Percentiles rank a stretch among this genome's conserved stretches.
These are phyloP conservation scores for Phrynocephalus forsythii DNA, from an alignment of 2,797 vertebrate species.

Conservation along the genomic window DNA sequence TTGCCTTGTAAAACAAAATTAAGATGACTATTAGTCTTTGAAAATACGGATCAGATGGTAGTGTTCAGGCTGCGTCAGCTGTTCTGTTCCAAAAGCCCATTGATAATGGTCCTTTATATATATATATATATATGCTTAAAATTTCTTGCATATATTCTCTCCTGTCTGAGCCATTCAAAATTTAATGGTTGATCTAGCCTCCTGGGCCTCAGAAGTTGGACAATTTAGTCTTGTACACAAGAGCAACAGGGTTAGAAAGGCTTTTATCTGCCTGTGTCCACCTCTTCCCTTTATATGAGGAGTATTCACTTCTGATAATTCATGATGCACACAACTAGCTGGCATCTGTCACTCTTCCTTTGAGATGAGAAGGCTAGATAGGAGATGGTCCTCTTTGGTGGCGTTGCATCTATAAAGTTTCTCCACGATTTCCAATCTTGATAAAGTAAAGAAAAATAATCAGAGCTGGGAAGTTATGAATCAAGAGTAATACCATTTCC, in stretches of 20 bases:
- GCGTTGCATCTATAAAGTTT: no score
- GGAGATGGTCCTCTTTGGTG: background rate
- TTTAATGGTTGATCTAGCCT: background rate
- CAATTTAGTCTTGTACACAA: background rate
- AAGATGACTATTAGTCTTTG: conserved; percentile 18
- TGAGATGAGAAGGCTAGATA: background rate
- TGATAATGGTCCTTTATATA: background rate
- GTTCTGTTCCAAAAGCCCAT: background rate
- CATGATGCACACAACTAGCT: background rate
- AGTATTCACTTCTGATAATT: no score
- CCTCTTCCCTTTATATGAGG: background rate
- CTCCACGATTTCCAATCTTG: background rate
- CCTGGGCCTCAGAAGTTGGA: background rate
- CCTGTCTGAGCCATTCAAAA: background rate
- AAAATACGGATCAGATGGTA: conserved; percentile 5
- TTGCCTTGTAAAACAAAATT: conserved; percentile 37
- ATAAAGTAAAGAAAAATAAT: background rate
- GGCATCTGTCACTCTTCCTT: background rate
- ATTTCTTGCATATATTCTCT: conserved; percentile 8
- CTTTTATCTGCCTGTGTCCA: background rate
- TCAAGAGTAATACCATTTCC: no score
- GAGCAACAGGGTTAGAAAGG: background rate
- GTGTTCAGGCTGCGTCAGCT: background rate
- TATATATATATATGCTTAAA: background rate
- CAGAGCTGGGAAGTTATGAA: no score